Evolutionary conservation across 2,113 vertebrate species (phyloP).

Genomic region (Macrotis lagotis): DNA sequence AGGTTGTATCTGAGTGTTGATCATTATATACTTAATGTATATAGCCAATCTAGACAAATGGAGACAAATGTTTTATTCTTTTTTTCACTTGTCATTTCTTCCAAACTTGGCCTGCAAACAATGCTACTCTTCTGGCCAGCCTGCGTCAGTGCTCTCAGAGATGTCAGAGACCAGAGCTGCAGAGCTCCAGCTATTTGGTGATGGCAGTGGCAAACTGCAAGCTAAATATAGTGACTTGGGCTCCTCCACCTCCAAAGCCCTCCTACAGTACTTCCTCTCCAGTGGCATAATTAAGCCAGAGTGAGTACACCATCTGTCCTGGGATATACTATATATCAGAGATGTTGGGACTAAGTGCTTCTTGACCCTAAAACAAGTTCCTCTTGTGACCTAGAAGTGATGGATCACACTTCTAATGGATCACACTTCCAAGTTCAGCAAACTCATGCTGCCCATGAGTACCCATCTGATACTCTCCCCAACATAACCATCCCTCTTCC

Average conservation of each 20-base stretch:
- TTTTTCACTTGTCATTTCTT: constrained; percentile 21
- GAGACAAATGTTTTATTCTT: constrained; percentile 6
- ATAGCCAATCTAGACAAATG: constrained; percentile 14
- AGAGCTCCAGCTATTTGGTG: background rate
- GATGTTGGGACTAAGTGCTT: constrained; percentile 10
- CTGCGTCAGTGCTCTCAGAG: background rate
- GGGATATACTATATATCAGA: constrained; percentile 25
- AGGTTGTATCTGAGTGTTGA: background rate
- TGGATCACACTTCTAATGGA: background rate
- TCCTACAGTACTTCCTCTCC: background rate
- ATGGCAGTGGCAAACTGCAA: background rate
- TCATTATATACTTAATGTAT: constrained; percentile 24
- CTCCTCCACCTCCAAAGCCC: constrained; percentile 1
- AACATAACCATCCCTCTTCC: background rate
- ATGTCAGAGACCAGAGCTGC: background rate
- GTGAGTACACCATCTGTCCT: background rate
- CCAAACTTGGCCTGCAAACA: background rate
- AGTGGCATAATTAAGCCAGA: background rate
- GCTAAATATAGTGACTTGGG: background rate
- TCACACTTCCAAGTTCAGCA: background rate
- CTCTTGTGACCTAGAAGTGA: background rate
- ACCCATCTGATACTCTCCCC: background rate
- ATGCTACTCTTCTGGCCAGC: background rate
- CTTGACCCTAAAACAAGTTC: background rate
- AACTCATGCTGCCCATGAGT: constrained; percentile 8